Conservation (phyloP, 2,888 invertebrate species). For the Microchrysa polita region DNA sequence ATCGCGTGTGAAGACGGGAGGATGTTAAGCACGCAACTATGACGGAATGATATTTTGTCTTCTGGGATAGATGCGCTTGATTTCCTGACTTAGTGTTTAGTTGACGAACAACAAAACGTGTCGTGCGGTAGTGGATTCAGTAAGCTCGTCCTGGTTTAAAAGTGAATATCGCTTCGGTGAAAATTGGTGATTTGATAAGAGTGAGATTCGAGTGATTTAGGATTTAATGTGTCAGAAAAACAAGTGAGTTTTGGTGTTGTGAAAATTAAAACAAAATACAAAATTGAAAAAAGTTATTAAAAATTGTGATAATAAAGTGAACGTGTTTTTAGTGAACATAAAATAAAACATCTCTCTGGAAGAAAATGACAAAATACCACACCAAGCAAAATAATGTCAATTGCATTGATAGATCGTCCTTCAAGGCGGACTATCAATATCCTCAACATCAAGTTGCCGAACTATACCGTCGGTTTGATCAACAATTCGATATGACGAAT, state of each 20-base stretch:
- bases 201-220: no score
- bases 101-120: no score
- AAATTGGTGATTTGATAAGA: no score
- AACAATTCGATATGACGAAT: constrained; percentile 34
- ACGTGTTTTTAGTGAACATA: neutral
- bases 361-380: constrained; percentile 46
- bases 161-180: no score
- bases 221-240: neutral
- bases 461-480: constrained; percentile 43
- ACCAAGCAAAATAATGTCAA: constrained; percentile 3
- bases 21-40: no score
- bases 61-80: no score
- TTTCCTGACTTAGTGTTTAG: no score
- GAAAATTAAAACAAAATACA: neutral
- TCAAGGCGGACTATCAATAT: constrained; percentile 42
- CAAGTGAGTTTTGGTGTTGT: neutral
- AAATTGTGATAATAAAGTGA: neutral
- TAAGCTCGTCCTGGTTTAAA: no score
- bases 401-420: constrained; percentile 29
- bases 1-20: no score
- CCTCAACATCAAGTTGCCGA: constrained; percentile 46
- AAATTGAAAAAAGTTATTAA: no score
- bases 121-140: neutral
- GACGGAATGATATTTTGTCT: no score
- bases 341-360: neutral